Conservation (phyloP, 2,888 invertebrate genomes). For the Drosophila anceps region DNA sequence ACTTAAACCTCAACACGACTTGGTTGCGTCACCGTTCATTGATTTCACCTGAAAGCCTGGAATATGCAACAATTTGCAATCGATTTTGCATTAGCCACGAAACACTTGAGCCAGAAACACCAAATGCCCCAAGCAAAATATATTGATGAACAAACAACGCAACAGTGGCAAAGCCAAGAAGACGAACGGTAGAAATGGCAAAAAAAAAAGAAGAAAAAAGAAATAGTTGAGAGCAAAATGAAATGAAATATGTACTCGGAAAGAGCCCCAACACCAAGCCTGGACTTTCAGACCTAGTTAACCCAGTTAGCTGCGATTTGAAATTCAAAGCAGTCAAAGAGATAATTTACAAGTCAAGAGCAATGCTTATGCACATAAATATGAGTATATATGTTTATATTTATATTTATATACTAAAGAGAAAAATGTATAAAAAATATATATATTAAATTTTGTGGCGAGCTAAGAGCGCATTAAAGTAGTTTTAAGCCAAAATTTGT, state of each 20-base stretch:
- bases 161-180: constrained; percentile 13
- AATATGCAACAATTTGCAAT: constrained; percentile 73
- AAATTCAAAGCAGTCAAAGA: constrained; percentile 7
- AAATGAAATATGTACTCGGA: constrained; percentile 19
- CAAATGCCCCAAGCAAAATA: constrained; percentile 35
- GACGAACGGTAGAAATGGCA: neutral
- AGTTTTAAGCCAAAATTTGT: neutral
- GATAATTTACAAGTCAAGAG: neutral
- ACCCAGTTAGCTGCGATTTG: constrained; percentile 23
- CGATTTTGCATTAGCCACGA: constrained; percentile 73
- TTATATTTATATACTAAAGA: neutral
- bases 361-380: neutral
- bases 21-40: constrained; percentile 35
- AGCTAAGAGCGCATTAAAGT: neutral
- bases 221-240: constrained; percentile 34
- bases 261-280: neutral
- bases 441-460: neutral
- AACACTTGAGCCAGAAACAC: constrained; percentile 57
- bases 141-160: constrained; percentile 28
- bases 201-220: constrained; percentile 17
- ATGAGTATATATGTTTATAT: neutral
- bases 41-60: constrained; percentile 38
- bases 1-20: constrained; percentile 6
- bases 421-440: neutral
- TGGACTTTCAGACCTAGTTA: neutral